Evolutionary conservation across 92 coral and sea anemone species (phyloP).

Genomic region (Phenganax marumi): DNA sequence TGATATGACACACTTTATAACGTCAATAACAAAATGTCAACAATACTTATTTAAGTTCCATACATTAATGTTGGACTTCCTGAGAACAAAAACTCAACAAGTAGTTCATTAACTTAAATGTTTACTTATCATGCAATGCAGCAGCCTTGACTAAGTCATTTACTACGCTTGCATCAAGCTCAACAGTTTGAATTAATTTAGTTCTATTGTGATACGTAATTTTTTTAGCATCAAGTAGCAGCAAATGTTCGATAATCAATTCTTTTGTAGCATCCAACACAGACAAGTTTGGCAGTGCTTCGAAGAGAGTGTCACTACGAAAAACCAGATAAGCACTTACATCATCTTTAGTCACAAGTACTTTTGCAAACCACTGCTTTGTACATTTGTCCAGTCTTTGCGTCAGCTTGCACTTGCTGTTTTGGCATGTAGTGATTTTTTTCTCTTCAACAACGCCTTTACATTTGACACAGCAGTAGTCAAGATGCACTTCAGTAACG

Average conservation of each 20-base stretch:
- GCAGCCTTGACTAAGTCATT: too few relatives aligned
- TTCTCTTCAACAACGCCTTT: background rate
- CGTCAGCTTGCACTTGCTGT: slow-evolving; percentile 7
- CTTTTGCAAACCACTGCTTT: slow-evolving; percentile 9
- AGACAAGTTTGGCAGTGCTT: background rate
- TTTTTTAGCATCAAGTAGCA: background rate
- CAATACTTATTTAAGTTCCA: too few relatives aligned
- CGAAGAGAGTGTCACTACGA: background rate
- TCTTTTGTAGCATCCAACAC: background rate
- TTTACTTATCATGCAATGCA: too few relatives aligned
- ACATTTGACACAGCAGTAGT: slow-evolving; percentile 20
- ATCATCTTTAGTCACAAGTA: background rate
- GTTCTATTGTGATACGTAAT: background rate
- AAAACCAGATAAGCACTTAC: background rate
- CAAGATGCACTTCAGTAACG: background rate
- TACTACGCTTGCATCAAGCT: too few relatives aligned
- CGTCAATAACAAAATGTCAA: too few relatives aligned
- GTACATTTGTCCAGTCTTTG: slow-evolving; percentile 11
- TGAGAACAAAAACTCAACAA: too few relatives aligned
- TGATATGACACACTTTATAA: too few relatives aligned
- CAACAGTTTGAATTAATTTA: background rate
- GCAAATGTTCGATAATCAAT: background rate
- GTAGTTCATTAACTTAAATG: too few relatives aligned
- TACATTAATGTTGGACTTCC: too few relatives aligned
- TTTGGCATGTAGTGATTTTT: background rate